phyloP scores from a whole-genome alignment of 2,888 invertebrate species.

The Phortica magna region DNA sequence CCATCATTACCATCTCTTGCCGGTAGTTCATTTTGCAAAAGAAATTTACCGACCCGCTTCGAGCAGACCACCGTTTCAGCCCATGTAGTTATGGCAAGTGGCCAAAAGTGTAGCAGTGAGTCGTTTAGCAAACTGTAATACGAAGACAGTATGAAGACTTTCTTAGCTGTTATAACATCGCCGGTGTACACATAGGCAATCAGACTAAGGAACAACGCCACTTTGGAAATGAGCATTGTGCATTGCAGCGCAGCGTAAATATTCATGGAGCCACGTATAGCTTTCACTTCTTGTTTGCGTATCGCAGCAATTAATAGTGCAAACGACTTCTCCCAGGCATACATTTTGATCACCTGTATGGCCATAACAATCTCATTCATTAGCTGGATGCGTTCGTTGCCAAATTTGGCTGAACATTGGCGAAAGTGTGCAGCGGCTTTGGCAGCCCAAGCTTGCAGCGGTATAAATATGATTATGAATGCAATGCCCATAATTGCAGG shows the following conservation, averaged over 20 bases:
- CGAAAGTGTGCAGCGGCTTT: constrained; percentile 83
- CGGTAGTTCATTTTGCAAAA: constrained; percentile 75
- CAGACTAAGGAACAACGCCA: constrained; percentile 87
- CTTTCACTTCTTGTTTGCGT: constrained; percentile 84
- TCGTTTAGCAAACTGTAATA: constrained; percentile 89
- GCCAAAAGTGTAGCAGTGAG: constrained; percentile 88
- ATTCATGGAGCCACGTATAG: constrained; percentile 83
- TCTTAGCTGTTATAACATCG: constrained; percentile 84
- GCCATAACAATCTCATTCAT: constrained; percentile 94
- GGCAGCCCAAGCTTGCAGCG: constrained; percentile 86
- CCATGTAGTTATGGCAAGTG: constrained; percentile 86
- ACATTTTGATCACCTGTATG: constrained; percentile 93
- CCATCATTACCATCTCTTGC: constrained; percentile 38
- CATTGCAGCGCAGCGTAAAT: constrained; percentile 84
- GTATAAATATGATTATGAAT: constrained; percentile 84
- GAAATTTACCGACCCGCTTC: constrained; percentile 83
- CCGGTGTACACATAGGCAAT: constrained; percentile 83
- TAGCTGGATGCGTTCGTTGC: constrained; percentile 89
- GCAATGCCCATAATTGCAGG: constrained; percentile 85
- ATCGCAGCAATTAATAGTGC: constrained; percentile 84
- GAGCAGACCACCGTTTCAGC: constrained; percentile 88
- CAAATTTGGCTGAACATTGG: constrained; percentile 84
- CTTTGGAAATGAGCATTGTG: constrained; percentile 87
- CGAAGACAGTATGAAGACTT: constrained; percentile 88
- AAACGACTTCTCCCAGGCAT: constrained; percentile 91